phyloP scores from a whole-genome alignment of 2,113 vertebrate species.

The Sinocyclocheilus anshuiensis region DNA sequence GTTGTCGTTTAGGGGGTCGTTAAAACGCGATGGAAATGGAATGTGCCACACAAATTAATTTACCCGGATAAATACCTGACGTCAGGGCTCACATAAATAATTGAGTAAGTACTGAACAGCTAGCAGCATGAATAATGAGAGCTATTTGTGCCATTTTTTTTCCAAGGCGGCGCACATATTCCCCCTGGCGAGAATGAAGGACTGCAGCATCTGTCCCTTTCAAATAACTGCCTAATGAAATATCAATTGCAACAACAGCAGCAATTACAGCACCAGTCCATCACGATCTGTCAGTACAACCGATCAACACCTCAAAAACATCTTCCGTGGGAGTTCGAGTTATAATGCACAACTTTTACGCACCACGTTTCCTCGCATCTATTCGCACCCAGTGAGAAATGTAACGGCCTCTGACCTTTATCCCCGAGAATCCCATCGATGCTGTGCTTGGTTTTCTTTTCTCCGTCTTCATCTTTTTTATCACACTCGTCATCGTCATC shows the following conservation, averaged over 20 bases:
- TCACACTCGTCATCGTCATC: conserved; percentile 95
- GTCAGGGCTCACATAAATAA: conserved; percentile 83
- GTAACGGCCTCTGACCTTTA: conserved; percentile 85
- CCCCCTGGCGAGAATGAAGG: conserved; percentile 66
- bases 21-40: conserved; percentile 79
- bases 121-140: conserved; percentile 66
- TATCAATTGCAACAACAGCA: conserved; percentile 37
- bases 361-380: not conserved
- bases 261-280: conserved; percentile 30
- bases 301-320: not conserved
- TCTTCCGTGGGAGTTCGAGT: not conserved
- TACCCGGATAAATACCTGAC: conserved; percentile 73
- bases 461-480: conserved; percentile 98
- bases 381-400: not conserved
- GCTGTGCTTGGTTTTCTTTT: conserved; percentile 99
- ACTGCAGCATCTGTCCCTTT: conserved; percentile 34
- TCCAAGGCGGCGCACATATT: conserved; percentile 62
- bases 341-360: not conserved
- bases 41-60: conserved; percentile 95
- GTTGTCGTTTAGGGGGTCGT: conserved; percentile 83
- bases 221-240: conserved; percentile 32
- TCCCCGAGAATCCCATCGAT: conserved; percentile 98
- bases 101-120: conserved; percentile 76
- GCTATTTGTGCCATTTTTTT: conserved; percentile 54
- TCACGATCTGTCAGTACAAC: not conserved